phyloP scores from a whole-genome alignment of 2,113 vertebrate species.

The Thunnus thynnus region DNA sequence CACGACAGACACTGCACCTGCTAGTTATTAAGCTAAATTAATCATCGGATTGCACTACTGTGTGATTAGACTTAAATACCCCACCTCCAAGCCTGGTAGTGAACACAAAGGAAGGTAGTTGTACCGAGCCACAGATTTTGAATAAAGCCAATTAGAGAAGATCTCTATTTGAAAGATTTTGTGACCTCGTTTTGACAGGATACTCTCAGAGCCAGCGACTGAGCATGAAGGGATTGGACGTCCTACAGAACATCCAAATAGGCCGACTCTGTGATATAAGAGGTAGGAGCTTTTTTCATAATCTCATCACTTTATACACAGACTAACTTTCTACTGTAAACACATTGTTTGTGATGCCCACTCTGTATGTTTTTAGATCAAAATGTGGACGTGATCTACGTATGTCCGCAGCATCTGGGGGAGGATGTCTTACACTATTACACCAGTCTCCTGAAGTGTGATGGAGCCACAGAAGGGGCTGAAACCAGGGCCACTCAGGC shows the following conservation, averaged over 20 bases:
- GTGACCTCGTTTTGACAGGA: conserved; percentile 78
- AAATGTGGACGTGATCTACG: conserved; percentile 93
- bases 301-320: neutral
- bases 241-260: conserved; percentile 90
- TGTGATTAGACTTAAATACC: conserved; percentile 60
- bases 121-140: conserved; percentile 22
- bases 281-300: conserved; percentile 79
- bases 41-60: conserved; percentile 57
- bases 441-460: conserved; percentile 88
- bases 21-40: conserved; percentile 75
- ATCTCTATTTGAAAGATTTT: conserved; percentile 22
- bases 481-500: conserved; percentile 75
- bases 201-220: conserved; percentile 81
- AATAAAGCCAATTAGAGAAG: conserved; percentile 38
- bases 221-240: conserved; percentile 78
- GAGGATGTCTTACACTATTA: conserved; percentile 90
- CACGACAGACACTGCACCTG: conserved; percentile 64
- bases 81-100: conserved; percentile 28
- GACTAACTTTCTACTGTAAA: neutral
- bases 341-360: neutral
- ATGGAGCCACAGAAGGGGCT: conserved; percentile 83
- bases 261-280: conserved; percentile 90
- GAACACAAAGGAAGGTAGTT: conserved; percentile 9
- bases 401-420: conserved; percentile 87
- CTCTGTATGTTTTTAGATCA: conserved; percentile 83